Conservation (phyloP, 2,113 vertebrate species). For the Urocitellus parryii region DNA sequence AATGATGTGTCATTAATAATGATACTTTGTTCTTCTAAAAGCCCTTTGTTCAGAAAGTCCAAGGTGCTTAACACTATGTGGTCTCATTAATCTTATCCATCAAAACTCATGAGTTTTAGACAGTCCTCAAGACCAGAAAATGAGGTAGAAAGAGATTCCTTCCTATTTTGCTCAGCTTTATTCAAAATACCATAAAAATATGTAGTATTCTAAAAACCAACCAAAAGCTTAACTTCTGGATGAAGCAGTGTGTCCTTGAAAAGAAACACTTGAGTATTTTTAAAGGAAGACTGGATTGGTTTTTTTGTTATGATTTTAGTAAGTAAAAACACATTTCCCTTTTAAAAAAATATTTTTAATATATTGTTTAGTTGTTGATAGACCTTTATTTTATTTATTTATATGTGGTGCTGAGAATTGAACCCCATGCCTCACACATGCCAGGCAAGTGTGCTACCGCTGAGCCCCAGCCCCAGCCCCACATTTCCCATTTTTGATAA, state of each 20-base stretch:
- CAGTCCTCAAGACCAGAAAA: conserved; percentile 30
- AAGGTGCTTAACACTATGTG: conserved; percentile 58
- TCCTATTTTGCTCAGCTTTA: conserved; percentile 27
- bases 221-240: neutral
- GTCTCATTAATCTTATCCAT: conserved; percentile 70
- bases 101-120: conserved; percentile 43
- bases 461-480: no score
- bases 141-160: neutral
- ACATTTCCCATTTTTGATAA: neutral
- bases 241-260: neutral
- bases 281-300: conserved; percentile 18
- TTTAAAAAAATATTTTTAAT: neutral
- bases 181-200: neutral
- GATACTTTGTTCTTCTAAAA: conserved; percentile 71
- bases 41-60: conserved; percentile 67
- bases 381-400: no score
- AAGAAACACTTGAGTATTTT: neutral
- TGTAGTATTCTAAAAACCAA: neutral
- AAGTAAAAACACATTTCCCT: neutral
- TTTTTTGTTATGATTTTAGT: conserved; percentile 18
- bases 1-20: conserved; percentile 71
- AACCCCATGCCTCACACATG: no score
- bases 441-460: no score
- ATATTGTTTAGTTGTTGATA: no score
- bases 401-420: no score